Percentiles rank a stretch among this genome's conserved stretches.
These are phyloP conservation scores for Tetraodon nigroviridis DNA, from an alignment of 2,113 vertebrate genomes.

Conservation along the genomic window DNA sequence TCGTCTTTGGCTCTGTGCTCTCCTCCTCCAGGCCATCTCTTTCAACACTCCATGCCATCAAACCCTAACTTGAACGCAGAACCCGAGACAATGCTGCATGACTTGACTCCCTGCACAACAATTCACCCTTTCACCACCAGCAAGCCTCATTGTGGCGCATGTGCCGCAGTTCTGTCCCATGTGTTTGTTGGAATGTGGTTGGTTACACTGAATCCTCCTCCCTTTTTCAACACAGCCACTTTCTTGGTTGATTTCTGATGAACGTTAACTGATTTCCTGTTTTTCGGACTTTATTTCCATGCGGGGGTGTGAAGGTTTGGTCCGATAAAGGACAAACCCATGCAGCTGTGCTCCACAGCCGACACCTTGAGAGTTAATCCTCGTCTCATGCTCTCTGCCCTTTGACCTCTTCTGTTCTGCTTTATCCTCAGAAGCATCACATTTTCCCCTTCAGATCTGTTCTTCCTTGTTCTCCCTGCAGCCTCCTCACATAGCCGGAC, in stretches of 20 bases:
- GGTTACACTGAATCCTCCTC: neutral
- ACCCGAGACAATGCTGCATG: no score
- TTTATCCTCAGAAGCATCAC: neutral
- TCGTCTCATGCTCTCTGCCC: constrained; percentile 10
- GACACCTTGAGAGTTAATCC: constrained; percentile 1
- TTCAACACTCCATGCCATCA: no score
- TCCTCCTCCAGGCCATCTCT: no score
- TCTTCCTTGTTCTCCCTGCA: constrained; percentile 27
- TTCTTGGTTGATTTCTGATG: constrained; percentile 1
- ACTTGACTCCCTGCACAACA: no score
- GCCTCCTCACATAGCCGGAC: constrained; percentile 33
- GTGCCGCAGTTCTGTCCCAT: no score
- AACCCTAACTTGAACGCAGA: no score
- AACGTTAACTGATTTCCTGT: constrained; percentile 3
- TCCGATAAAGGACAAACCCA: constrained; percentile 3
- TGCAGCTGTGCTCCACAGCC: neutral
- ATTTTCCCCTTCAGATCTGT: constrained; percentile 30
- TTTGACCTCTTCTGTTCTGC: constrained; percentile 17
- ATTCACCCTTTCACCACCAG: neutral
- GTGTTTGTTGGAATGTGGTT: neutral
- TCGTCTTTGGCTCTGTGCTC: no score
- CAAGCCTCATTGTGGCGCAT: neutral
- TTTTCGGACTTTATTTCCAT: constrained; percentile 5
- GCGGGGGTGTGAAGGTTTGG: constrained; percentile 22
- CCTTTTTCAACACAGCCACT: constrained; percentile 1